phyloP scores from a whole-genome alignment of 2,797 vertebrate species.

The Numenius phaeopus region DNA sequence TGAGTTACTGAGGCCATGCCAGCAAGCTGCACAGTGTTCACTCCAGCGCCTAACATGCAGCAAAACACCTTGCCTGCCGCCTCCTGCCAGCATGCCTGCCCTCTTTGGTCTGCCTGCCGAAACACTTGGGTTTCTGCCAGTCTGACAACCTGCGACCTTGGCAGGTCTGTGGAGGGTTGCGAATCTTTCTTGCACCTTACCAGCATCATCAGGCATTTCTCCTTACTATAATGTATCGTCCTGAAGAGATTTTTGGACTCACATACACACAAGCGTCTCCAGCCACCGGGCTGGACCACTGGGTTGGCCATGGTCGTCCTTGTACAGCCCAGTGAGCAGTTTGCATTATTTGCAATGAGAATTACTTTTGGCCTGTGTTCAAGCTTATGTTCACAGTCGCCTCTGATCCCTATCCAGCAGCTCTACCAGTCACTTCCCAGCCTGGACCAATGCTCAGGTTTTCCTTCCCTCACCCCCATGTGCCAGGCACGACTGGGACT shows the following conservation, averaged over 20 bases:
- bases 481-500: background rate
- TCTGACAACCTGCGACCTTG: background rate
- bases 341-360: background rate
- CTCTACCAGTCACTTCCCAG: background rate
- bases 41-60: background rate
- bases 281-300: background rate
- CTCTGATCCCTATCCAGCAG: background rate
- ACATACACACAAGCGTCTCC: background rate
- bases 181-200: background rate
- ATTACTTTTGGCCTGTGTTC: background rate
- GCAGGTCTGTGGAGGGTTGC: background rate
- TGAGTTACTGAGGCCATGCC: background rate
- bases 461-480: background rate
- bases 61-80: background rate
- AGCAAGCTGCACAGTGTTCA: background rate
- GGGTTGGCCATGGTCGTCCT: background rate
- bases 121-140: fast-evolving
- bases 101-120: background rate
- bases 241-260: background rate
- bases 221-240: background rate
- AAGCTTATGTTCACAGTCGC: background rate
- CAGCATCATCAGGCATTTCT: background rate
- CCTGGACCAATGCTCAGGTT: background rate
- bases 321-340: background rate
- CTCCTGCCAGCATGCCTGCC: background rate